Conservation (phyloP, 1,140 invertebrate genomes). For the Drosophila athabasca region DNA sequence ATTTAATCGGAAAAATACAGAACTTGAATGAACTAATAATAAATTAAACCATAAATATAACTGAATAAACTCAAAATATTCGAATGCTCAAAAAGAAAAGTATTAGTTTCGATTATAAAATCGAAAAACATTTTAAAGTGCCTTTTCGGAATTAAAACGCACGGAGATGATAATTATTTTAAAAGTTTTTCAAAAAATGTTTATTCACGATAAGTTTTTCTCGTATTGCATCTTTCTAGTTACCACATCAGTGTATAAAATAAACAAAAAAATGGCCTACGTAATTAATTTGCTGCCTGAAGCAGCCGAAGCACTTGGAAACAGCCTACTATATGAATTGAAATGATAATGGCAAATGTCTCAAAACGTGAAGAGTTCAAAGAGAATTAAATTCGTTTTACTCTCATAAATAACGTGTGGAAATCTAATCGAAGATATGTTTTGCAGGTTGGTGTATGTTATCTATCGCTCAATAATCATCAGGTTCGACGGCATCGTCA, state of each 20-base stretch:
- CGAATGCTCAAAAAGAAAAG: no score
- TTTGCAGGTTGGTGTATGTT: slow-evolving; percentile 7
- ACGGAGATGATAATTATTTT: not conserved
- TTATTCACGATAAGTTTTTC: slow-evolving; percentile 1
- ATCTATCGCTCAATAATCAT: slow-evolving; percentile 45
- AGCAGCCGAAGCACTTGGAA: slow-evolving; percentile 68
- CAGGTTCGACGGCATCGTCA: slow-evolving; percentile 52
- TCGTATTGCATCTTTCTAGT: slow-evolving; percentile 3
- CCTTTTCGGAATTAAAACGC: no score
- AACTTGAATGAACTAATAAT: no score
- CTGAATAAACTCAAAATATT: no score
- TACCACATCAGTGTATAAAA: slow-evolving; percentile 31
- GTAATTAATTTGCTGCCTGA: slow-evolving; percentile 46
- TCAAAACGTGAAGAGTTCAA: slow-evolving; percentile 15
- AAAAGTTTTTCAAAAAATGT: not conserved
- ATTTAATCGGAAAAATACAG: no score
- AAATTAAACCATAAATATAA: no score
- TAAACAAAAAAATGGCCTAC: slow-evolving; percentile 56
- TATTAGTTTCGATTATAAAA: no score
- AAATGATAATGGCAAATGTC: slow-evolving; percentile 22
- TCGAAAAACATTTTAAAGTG: no score
- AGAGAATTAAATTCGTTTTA: slow-evolving; percentile 42
- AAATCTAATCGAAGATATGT: slow-evolving; percentile 23
- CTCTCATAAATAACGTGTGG: slow-evolving; percentile 1
- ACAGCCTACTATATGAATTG: slow-evolving; percentile 27